Percentiles rank a stretch among this genome's conserved stretches.
These are phyloP conservation scores for Leptoteleia sp. DNA, from an alignment of 1,140 invertebrate species.

Conservation along the genomic window DNA sequence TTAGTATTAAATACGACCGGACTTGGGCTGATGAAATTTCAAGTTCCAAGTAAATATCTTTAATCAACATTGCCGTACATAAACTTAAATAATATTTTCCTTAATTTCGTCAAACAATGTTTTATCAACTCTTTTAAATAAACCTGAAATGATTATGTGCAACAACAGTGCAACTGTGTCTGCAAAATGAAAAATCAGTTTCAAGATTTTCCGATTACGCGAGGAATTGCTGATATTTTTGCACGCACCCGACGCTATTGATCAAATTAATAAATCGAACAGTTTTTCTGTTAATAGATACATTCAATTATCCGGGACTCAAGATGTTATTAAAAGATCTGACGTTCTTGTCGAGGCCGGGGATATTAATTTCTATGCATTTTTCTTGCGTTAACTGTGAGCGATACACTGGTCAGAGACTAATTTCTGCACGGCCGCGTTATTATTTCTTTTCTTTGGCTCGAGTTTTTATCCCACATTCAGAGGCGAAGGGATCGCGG, in stretches of 20 bases:
- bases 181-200: too few relatives aligned
- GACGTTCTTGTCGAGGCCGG: slow-evolving; percentile 50
- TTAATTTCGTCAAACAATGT: too few relatives aligned
- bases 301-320: slow-evolving; percentile 57
- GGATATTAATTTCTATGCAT: slow-evolving; percentile 68
- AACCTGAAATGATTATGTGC: too few relatives aligned
- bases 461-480: slow-evolving; percentile 59
- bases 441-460: slow-evolving; percentile 62
- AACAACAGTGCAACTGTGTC: too few relatives aligned
- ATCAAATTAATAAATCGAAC: slow-evolving; percentile 43
- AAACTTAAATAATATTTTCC: too few relatives aligned
- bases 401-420: slow-evolving; percentile 57
- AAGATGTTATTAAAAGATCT: slow-evolving; percentile 61
- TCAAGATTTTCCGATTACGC: too few relatives aligned
- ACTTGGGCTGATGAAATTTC: neutral
- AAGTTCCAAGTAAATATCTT: too few relatives aligned
- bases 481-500: slow-evolving; percentile 40
- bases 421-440: slow-evolving; percentile 55
- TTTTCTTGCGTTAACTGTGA: slow-evolving; percentile 67
- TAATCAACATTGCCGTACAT: too few relatives aligned
- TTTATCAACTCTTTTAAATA: too few relatives aligned
- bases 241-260: too few relatives aligned
- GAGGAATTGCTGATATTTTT: too few relatives aligned
- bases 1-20: slow-evolving; percentile 6
- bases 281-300: slow-evolving; percentile 60